Evolutionary conservation across 2,113 vertebrate genomes (phyloP).

Genomic region (Catagonus wagneri): DNA sequence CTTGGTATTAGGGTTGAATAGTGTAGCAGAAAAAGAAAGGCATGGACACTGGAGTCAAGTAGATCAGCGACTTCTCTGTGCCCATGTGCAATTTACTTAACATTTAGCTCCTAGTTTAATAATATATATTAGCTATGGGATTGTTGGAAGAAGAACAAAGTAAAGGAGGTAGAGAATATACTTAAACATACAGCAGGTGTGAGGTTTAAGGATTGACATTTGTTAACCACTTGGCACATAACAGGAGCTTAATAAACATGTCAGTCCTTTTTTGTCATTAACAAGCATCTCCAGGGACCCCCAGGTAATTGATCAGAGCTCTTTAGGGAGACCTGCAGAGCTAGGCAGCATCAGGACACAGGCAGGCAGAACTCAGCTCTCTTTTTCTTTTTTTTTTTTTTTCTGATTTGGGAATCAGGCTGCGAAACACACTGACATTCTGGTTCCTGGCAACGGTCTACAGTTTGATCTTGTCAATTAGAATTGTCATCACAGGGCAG

Average conservation of each 20-base stretch:
- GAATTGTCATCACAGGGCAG: neutral
- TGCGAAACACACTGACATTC: conserved; percentile 3
- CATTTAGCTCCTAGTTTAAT: neutral
- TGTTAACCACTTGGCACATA: neutral
- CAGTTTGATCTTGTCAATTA: neutral
- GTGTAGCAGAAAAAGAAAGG: neutral
- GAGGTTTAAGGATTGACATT: neutral
- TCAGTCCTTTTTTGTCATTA: neutral
- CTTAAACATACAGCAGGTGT: neutral
- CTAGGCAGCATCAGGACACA: neutral
- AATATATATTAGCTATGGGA: neutral
- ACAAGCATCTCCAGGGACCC: neutral
- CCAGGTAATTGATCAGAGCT: neutral
- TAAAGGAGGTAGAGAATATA: neutral
- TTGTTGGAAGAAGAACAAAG: neutral
- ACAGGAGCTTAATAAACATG: too few species aligned
- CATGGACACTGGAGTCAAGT: neutral
- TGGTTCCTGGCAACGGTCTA: neutral
- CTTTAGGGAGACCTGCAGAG: neutral
- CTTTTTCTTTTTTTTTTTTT: neutral
- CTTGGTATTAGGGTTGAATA: neutral
- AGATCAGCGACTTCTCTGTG: neutral
- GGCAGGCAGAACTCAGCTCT: neutral
- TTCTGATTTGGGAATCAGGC: neutral
- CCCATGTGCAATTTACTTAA: neutral